Evolutionary conservation across 1,140 invertebrate genomes (phyloP), one percentile per base, ranked within the genome.

Genomic region (Eupeodes corollae): DNA sequence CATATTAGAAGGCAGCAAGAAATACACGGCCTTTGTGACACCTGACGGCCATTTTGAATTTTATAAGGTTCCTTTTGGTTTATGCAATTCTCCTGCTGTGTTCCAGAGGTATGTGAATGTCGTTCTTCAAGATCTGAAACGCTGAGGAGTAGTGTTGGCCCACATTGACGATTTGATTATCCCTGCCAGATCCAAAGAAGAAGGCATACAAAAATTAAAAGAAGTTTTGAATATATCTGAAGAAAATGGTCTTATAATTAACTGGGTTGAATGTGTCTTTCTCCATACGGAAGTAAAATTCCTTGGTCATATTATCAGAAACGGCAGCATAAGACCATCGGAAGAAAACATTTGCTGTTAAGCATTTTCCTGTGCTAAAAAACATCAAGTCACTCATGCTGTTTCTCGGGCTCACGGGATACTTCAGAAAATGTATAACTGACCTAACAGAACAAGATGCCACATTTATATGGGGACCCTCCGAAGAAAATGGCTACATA

Each of bases 101-200:
- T 74, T 75, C 47, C 62, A 71, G 48, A 47, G 58, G 33, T 54
- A 69, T 8, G 69, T 74, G 15, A 60, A 66, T 41, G 9, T 43
- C 16, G 46, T 52, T 8, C 32, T 55, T 3, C 10, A 34, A 14
- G 40, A 48, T 2, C 26, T 53, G 2, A 32, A 47, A 30, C 48
- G 43, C 26, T n/a, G 47, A 32, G 34, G 19, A 13, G 19, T 53
- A n/a, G 37, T 56, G 39, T 14, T 51, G 9, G 12, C 50, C 6
- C 52, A 55, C 46, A 39, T 55, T 32, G 50, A 50, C 31, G 50
- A 52, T 33, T 48, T 54, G 5, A 39, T 55, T 11, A 41, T 54
- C 1, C 34, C 18, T 16, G 46, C 35, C 14, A 16, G 44, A 26
- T 19, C 47, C 41, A 39, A 31, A 6, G 33, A 44, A 9, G 47